Conservation (phyloP, 2,888 invertebrate genomes). For the Cephus nigrinus region DNA sequence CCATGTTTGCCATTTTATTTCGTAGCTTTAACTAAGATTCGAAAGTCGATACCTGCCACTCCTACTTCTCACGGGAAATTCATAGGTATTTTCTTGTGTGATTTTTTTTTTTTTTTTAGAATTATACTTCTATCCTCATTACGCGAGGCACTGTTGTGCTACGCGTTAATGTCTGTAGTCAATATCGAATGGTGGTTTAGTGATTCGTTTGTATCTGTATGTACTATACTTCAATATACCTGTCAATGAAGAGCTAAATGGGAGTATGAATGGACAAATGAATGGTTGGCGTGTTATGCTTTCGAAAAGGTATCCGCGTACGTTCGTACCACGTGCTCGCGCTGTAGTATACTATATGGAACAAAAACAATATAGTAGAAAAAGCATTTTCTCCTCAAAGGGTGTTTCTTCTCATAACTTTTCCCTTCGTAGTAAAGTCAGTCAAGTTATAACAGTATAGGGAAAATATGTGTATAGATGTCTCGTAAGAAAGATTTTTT, state of each 20-base stretch:
- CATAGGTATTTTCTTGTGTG: not conserved
- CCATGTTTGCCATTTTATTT: not conserved
- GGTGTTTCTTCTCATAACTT: not conserved
- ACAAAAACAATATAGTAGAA: not conserved
- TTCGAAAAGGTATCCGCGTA: constrained; percentile 26
- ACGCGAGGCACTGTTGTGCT: not conserved
- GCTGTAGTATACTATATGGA: not conserved
- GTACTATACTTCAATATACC: not conserved
- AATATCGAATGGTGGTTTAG: not conserved
- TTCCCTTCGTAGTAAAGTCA: not conserved
- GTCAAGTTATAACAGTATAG: not conserved
- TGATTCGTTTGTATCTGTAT: not conserved
- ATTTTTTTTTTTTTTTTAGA: not conserved
- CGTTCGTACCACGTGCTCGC: constrained; percentile 21
- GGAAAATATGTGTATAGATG: not conserved
- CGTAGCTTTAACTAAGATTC: not conserved
- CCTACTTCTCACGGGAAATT: not conserved
- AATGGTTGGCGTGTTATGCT: constrained; percentile 26
- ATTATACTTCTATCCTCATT: not conserved
- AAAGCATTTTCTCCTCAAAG: not conserved
- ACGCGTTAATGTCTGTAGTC: not conserved
- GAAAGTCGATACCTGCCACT: not conserved
- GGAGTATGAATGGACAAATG: constrained; percentile 28
- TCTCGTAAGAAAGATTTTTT: not conserved
- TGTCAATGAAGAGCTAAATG: constrained; percentile 2